Evolutionary conservation across 2,888 invertebrate genomes (phyloP).

Genomic region (Acanthoscelides obtectus): DNA sequence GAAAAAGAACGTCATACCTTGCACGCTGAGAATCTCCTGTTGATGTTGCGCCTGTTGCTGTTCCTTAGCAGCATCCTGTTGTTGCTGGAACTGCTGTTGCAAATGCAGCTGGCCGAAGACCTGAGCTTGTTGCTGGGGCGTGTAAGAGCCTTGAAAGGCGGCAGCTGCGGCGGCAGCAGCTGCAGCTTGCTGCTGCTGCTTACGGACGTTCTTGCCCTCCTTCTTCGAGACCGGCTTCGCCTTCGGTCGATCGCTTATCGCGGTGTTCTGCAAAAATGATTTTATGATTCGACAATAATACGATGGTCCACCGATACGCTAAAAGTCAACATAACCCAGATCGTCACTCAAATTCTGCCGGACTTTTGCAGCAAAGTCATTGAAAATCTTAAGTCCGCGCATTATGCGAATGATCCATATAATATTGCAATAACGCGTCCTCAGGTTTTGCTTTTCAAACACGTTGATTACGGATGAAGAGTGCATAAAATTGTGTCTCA

Average conservation of each 20-base stretch:
- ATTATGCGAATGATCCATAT: no score
- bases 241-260: constrained; percentile 79
- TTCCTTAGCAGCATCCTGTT: constrained; percentile 23
- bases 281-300: no score
- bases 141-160: constrained; percentile 46
- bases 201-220: constrained; percentile 69
- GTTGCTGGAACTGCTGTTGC: constrained; percentile 45
- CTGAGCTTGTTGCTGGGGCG: constrained; percentile 28
- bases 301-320: no score
- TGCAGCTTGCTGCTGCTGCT: constrained; percentile 47
- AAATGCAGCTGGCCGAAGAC: constrained; percentile 23
- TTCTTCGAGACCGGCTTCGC: constrained; percentile 78
- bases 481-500: no score
- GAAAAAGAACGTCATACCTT: constrained; percentile 28
- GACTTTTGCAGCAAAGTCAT: no score
- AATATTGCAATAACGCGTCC: no score
- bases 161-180: constrained; percentile 50
- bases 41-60: constrained; percentile 29
- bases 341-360: no score
- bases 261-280: constrained; percentile 55
- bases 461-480: no score
- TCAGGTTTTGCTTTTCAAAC: no score
- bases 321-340: no score
- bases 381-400: no score
- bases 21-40: constrained; percentile 37